A percentile compares a stretch with the other conserved stretches of the same genome.
Conservation (phyloP, 64 coral and sea anemone species). For the Montipora foliosa region DNA sequence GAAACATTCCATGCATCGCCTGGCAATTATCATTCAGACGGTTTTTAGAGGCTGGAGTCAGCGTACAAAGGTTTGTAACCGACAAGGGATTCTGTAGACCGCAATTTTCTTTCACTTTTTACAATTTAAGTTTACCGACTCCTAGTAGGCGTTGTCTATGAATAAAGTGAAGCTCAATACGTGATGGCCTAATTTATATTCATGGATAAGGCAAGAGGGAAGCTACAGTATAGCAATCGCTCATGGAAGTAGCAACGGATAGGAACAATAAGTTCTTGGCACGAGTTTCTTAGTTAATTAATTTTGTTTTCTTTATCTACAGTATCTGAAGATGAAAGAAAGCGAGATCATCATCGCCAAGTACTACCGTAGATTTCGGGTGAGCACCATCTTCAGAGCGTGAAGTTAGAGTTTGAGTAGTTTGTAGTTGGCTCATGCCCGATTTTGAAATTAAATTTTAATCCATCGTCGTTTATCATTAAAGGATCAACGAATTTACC, state of each 20-base stretch:
- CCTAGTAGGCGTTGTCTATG: no score
- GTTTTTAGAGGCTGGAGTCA: conserved; percentile 87
- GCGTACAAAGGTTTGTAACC: conserved; percentile 68
- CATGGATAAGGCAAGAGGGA: no score
- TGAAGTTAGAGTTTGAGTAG: no score
- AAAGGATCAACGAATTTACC: conserved; percentile 88
- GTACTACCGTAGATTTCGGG: conserved; percentile 89
- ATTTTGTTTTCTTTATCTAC: conserved; percentile 22
- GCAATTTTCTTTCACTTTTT: no score
- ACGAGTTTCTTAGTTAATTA: background rate
- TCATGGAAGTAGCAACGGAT: no score
- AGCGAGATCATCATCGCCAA: conserved; percentile 93
- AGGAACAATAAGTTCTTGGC: background rate
- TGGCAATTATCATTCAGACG: conserved; percentile 96
- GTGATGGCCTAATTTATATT: no score
- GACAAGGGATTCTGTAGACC: background rate
- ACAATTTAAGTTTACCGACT: no score
- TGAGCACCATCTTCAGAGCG: conserved; percentile 25
- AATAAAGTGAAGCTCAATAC: no score
- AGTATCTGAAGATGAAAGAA: conserved; percentile 86
- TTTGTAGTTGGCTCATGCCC: background rate
- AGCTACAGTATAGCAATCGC: no score
- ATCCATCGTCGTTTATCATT: background rate
- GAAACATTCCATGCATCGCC: conserved; percentile 79
- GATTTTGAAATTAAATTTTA: background rate